These are phyloP conservation scores for Spongilla lacustris DNA, from an alignment of 37 sponge, comb jelly and placozoan genomes.

Conservation along the genomic window DNA sequence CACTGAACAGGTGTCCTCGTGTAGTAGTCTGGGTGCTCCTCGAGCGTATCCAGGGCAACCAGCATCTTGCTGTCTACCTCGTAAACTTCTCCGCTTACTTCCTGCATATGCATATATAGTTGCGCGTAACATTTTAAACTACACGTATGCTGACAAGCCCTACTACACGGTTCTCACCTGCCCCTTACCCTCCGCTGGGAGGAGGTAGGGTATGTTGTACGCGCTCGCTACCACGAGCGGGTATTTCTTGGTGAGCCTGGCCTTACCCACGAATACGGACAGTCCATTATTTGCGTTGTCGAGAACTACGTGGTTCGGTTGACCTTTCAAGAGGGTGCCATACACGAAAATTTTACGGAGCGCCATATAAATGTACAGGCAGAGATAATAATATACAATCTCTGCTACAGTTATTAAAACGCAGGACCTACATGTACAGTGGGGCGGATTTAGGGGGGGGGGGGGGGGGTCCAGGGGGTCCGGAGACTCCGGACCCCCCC, in stretches of 20 bases:
- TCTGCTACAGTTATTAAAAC: too few relatives aligned
- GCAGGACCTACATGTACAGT: too few relatives aligned
- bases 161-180: slow-evolving; percentile 31
- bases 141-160: too few relatives aligned
- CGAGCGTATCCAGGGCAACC: slow-evolving; percentile 45
- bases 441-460: too few relatives aligned
- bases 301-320: slow-evolving; percentile 68
- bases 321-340: slow-evolving; percentile 77
- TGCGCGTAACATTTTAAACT: too few relatives aligned
- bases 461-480: too few relatives aligned
- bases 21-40: slow-evolving; percentile 56
- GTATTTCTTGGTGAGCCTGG: slow-evolving; percentile 35
- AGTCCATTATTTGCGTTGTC: slow-evolving; percentile 23
- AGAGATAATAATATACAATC: too few relatives aligned
- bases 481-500: too few relatives aligned
- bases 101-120: slow-evolving; percentile 29
- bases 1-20: slow-evolving; percentile 11
- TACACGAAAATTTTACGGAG: slow-evolving; percentile 73
- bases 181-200: slow-evolving; percentile 47
- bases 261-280: slow-evolving; percentile 45
- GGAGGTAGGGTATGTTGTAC: slow-evolving; percentile 46
- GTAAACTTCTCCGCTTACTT: slow-evolving; percentile 67
- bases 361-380: too few relatives aligned
- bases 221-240: slow-evolving; percentile 64
- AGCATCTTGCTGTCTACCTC: slow-evolving; percentile 62